Percentiles rank a stretch among this genome's conserved stretches.
phyloP scores from a whole-genome alignment of 2,113 vertebrate species.

The Sterrhoptilus dennistouni region DNA sequence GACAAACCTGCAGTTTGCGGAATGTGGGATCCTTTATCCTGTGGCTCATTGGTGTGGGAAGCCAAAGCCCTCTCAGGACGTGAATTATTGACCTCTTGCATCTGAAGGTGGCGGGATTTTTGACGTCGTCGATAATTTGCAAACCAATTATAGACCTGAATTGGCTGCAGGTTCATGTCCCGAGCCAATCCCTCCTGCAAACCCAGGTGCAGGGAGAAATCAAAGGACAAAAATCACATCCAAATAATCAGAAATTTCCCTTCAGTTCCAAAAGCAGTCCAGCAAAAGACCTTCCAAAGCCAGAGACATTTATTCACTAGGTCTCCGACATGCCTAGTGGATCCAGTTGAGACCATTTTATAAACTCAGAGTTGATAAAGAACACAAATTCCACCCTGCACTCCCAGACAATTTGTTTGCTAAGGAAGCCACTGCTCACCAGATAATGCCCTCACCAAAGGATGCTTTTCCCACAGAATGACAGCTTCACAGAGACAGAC shows the following conservation, averaged over 20 bases:
- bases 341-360: fast-evolving
- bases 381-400: not conserved
- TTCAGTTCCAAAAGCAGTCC: not conserved
- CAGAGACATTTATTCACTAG: not conserved
- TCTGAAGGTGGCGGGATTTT: not conserved
- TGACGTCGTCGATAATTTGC: slow-evolving; percentile 66
- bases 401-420: not conserved
- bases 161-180: slow-evolving; percentile 22
- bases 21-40: not conserved
- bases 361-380: not conserved
- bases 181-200: slow-evolving; percentile 60
- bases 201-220: not conserved
- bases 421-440: not conserved
- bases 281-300: not conserved
- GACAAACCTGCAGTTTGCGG: not conserved
- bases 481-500: not conserved
- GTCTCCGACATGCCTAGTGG: fast-evolving
- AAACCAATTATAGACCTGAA: slow-evolving; percentile 74
- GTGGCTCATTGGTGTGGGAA: not conserved
- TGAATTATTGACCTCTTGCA: not conserved
- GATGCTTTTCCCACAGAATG: not conserved
- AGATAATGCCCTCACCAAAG: not conserved
- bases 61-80: not conserved
- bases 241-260: not conserved
- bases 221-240: not conserved